Conservation (phyloP, 2,888 invertebrate genomes). For the Drosophila incognita region DNA sequence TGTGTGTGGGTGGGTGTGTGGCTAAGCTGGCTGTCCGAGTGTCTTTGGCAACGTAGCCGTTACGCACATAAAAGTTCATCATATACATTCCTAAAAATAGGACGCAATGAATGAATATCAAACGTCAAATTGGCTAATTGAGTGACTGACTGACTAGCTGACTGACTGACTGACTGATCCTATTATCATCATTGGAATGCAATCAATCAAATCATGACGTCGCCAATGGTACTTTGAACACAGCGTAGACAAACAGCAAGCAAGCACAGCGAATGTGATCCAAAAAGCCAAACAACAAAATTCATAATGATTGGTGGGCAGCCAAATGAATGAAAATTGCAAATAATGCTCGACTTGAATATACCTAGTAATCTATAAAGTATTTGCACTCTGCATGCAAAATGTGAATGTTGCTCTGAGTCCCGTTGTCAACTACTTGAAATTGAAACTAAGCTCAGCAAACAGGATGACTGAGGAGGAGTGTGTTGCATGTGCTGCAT, state of each 20-base stretch:
- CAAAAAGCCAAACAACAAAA: conserved; percentile 9
- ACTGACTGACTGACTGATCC: conserved; percentile 54
- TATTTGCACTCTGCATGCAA: background rate
- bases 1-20: conserved; percentile 12
- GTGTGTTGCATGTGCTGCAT: background rate
- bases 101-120: background rate
- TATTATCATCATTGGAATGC: conserved; percentile 46
- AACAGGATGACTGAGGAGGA: conserved; percentile 6
- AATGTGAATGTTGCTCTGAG: conserved; percentile 12
- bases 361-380: conserved; percentile 10
- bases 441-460: conserved; percentile 9
- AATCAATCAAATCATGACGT: conserved; percentile 65
- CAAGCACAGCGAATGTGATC: conserved; percentile 1
- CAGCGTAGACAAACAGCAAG: conserved; percentile 22
- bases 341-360: background rate
- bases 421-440: background rate
- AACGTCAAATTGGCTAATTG: conserved; percentile 8
- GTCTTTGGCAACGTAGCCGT: conserved; percentile 30
- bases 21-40: conserved; percentile 14
- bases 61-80: conserved; percentile 15
- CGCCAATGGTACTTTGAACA: conserved; percentile 40
- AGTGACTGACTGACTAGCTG: conserved; percentile 8
- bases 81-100: conserved; percentile 48
- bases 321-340: background rate
- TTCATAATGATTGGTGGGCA: conserved; percentile 11